Base-by-base conservation (phyloP, 2,888 invertebrate species). In the Reticulitermes lucifugus region DNA sequence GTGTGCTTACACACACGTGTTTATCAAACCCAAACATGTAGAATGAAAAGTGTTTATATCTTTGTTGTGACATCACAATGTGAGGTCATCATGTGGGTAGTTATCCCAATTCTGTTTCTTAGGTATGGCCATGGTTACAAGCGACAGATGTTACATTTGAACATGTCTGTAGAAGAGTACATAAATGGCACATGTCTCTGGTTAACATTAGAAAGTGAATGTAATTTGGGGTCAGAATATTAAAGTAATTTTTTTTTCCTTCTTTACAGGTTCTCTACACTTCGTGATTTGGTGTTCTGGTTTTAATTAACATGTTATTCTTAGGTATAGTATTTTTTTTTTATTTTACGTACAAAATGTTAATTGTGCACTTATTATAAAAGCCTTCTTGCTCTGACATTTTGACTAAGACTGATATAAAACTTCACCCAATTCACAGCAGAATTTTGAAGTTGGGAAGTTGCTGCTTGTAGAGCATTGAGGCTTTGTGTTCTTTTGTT, bases 301-400 rank as follows among this genome's bases (percentile, higher is more conserved):
- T 70, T 81, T 81, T 81, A 60, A 80, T 59, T 70, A 65, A 65
- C 81, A 81, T 25, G 43, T 43, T 65, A 81, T 65, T 81, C 35
- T 5, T 79, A 79, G 60, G 18, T 80, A 65, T 60, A 81, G 41
- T 60, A 81, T 65, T 65, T 41, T 60, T 80, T 46, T 46, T 12
- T 65, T 65, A 35, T 65, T 81, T 80, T 80, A 80, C 21, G 70
- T 46, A 70, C 70, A 81, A 70, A 65, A 81, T 65, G 70, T 81
- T 81, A 70, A 70, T n/a, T 65, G 81, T 81, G 81, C 70, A 81
- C 81, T 41, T 70, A 25, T 25, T 65, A n/a, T 43, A 14, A 70
- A 55, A 70, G 81, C 65, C 81, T 41, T 81, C 25, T 80, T 41
- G 6, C 79, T n/a, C 21, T 46, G 46, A 43, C 81, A 46, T 43